These are phyloP conservation scores for Callithrix jacchus DNA, from an alignment of 2,113 vertebrate genomes.

Conservation along the genomic window DNA sequence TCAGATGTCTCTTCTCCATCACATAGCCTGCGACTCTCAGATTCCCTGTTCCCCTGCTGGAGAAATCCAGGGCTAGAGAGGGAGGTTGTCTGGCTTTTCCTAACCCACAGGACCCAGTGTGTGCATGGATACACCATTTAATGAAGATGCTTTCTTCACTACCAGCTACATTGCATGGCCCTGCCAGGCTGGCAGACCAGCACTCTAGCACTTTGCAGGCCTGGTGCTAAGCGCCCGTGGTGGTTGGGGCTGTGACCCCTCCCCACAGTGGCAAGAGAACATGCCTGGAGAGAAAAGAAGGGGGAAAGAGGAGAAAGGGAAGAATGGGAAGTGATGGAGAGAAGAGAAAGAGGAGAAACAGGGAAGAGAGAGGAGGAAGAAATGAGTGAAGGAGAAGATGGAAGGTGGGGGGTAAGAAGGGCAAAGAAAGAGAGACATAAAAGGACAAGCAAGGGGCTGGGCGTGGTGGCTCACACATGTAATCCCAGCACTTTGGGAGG, in stretches of 20 bases:
- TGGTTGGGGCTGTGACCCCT: background rate
- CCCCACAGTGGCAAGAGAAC: background rate
- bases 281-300: background rate
- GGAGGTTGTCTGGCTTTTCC: background rate
- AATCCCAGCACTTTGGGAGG: too few species aligned
- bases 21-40: background rate
- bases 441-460: too few species aligned
- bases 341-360: background rate
- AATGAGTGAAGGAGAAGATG: background rate
- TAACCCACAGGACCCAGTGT: fast-evolving
- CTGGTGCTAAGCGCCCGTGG: background rate
- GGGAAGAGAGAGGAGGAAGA: background rate
- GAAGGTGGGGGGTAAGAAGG: too few species aligned
- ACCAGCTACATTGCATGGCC: background rate
- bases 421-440: too few species aligned
- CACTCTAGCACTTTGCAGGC: too few species aligned
- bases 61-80: background rate
- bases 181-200: background rate
- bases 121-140: too few species aligned
- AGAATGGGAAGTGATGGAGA: background rate
- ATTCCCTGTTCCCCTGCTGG: background rate
- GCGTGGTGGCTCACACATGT: too few species aligned
- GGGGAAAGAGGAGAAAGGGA: background rate
- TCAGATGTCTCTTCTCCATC: background rate
- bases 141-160: background rate